Base-by-base conservation (phyloP, 37 sponge, comb jelly and placozoan genomes). In the Agelas oroides region DNA sequence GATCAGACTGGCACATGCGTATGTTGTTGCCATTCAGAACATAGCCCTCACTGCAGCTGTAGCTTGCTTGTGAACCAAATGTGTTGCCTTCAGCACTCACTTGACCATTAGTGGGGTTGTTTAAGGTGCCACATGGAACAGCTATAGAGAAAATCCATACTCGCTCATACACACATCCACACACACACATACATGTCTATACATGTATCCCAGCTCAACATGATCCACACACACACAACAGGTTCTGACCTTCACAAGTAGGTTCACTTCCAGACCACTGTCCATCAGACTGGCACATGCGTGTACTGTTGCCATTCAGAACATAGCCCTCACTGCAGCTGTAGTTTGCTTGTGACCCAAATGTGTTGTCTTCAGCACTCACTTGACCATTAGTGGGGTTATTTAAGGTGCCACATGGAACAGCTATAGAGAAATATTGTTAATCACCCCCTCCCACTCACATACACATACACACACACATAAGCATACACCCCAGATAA, bases 241-340 rank as follows among this genome's bases (percentile, higher is more conserved):
- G 46, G 46, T 8, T 46, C 64, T 73, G 56, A 83, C 84, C 73
- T 23, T 38, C 52, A 68, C 90, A 89, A 52, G 78, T 73, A 53
- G 90, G 90, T 24, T 58, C 73, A 20, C 21, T 33, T 18, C 73
- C 83, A 34, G 62, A 36, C 90, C 90, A 89, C 36, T 25, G 27
- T 5, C 73, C 41, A 38, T 46, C 46, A 46, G 6, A 3, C 8
- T 46, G 46, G 8, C 46, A 46, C 46, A 46, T 8, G 8, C 46
- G 46, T 46, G 46, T 46, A 8, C 8, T 46, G 46, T 46, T 46
- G 46, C 8, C 8, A 8, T 46, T 46, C 8, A 46, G 46, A 46
- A 46, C 46, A 8, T 46, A 46, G 46, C 46, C 46, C 46, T 46
- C 46, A 46, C 46, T 46, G 46, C 46, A 46, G 46, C 46, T 46